Percentiles rank a stretch among this genome's conserved stretches.
Conservation (phyloP, 2,113 vertebrate species). For the Dipodomys stephensi region DNA sequence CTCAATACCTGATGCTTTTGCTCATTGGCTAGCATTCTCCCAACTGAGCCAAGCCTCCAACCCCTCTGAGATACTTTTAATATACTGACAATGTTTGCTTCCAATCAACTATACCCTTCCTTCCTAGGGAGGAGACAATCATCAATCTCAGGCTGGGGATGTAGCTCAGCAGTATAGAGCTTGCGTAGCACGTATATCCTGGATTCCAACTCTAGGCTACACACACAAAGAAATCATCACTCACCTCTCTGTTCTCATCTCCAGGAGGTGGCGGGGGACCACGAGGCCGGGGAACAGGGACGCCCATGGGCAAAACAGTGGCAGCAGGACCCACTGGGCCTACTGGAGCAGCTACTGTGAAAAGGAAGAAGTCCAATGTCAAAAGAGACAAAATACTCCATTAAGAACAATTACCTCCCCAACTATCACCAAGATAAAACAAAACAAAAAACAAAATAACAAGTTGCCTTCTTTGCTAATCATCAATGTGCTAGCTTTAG, state of each 20-base stretch:
- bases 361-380: background rate
- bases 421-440: no score
- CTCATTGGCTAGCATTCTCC: no score
- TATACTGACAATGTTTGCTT: background rate
- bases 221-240: background rate
- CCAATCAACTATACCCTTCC: background rate
- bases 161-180: no score
- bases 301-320: slow-evolving; percentile 88
- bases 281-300: slow-evolving; percentile 82
- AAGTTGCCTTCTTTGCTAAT: background rate
- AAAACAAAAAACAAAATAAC: background rate
- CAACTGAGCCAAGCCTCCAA: no score
- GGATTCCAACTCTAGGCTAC: no score
- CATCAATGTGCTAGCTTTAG: background rate
- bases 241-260: slow-evolving; percentile 92
- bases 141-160: background rate
- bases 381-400: background rate
- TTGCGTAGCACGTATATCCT: no score
- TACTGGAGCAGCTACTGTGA: slow-evolving; percentile 79
- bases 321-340: slow-evolving; percentile 86
- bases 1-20: no score
- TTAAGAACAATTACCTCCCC: background rate
- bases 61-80: background rate
- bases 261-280: slow-evolving; percentile 91
- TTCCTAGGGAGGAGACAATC: background rate